These are phyloP conservation scores for Brachionichthys hirsutus DNA, from an alignment of 2,113 vertebrate genomes.

Conservation along the genomic window DNA sequence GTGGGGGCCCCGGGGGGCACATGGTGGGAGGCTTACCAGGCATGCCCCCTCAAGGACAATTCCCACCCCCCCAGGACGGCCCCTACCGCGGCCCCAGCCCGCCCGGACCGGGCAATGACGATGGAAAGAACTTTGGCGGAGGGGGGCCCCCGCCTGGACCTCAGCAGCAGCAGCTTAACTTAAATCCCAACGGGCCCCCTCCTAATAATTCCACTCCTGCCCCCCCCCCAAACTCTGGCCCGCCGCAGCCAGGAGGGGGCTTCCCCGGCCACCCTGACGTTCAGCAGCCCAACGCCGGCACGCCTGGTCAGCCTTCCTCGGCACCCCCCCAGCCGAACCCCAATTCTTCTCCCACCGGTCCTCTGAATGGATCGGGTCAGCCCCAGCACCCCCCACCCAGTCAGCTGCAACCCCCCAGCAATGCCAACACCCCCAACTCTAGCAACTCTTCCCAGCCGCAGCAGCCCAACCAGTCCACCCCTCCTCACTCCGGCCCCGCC, in stretches of 20 bases:
- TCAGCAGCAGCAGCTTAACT: slow-evolving; percentile 76
- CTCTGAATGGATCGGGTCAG: slow-evolving; percentile 78
- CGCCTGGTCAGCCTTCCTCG: slow-evolving; percentile 80
- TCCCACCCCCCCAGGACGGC: slow-evolving; percentile 82
- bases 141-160: slow-evolving; percentile 70
- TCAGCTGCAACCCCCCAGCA: slow-evolving; percentile 75
- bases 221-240: slow-evolving; percentile 79
- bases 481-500: slow-evolving; percentile 77
- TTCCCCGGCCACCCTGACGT: slow-evolving; percentile 79
- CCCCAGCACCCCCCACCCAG: slow-evolving; percentile 72
- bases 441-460: slow-evolving; percentile 73
- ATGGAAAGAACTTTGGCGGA: slow-evolving; percentile 78
- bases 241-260: slow-evolving; percentile 79
- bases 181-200: slow-evolving; percentile 81
- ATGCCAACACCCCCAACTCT: slow-evolving; percentile 72
- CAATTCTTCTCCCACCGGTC: slow-evolving; percentile 78
- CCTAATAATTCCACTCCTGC: slow-evolving; percentile 79
- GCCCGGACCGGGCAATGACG: slow-evolving; percentile 78
- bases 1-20: slow-evolving; percentile 75
- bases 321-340: slow-evolving; percentile 75
- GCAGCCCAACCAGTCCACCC: slow-evolving; percentile 69
- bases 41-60: slow-evolving; percentile 88
- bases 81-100: slow-evolving; percentile 80
- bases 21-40: slow-evolving; percentile 84
- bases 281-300: slow-evolving; percentile 75